These are phyloP conservation scores for Hemiprocne comata DNA, from an alignment of 2,113 vertebrate species.

Conservation along the genomic window DNA sequence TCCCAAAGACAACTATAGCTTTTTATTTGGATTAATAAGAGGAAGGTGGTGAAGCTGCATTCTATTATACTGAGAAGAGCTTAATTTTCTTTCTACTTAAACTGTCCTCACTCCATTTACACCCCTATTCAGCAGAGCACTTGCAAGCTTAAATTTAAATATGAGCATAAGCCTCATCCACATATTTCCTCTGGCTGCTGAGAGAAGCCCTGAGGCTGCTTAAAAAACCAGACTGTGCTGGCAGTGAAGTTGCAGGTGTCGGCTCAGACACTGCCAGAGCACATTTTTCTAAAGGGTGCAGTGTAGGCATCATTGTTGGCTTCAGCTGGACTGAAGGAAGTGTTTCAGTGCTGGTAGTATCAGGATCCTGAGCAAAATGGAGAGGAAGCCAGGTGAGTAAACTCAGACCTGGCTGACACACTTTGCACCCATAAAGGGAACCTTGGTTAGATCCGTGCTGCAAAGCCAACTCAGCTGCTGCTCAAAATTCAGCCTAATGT, in stretches of 20 bases:
- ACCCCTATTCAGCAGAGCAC: not conserved
- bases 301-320: not conserved
- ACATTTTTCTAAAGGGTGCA: not conserved
- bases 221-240: constrained; percentile 1
- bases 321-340: not conserved
- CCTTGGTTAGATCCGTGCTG: not conserved
- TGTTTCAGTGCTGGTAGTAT: not conserved
- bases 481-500: constrained; percentile 31
- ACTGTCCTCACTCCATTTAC: not conserved
- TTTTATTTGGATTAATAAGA: not conserved
- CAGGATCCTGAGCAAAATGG: not conserved
- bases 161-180: not conserved
- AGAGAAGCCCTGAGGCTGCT: constrained; percentile 48
- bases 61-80: not conserved
- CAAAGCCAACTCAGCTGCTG: constrained; percentile 16
- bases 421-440: not conserved
- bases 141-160: constrained; percentile 27
- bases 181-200: constrained; percentile 15
- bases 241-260: not conserved
- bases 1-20: not conserved
- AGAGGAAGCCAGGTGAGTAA: not conserved
- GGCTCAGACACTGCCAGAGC: not conserved
- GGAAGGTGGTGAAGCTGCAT: not conserved
- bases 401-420: constrained; percentile 2
- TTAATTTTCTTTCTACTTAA: not conserved